These are phyloP conservation scores for Corythaeola cristata DNA, from an alignment of 2,113 vertebrate genomes.

Conservation along the genomic window DNA sequence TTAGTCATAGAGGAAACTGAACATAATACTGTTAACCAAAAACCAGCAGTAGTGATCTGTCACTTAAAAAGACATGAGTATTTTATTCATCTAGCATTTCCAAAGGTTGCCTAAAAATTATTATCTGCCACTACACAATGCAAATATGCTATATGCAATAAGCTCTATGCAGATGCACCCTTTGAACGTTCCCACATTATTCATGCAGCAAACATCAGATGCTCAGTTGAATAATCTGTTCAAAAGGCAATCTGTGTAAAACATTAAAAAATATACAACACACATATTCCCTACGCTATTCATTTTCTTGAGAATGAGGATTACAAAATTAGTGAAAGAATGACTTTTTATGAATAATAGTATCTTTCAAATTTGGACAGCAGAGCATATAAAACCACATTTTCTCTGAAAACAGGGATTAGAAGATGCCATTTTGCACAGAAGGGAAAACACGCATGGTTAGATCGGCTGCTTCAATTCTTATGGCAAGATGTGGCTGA, in stretches of 20 bases:
- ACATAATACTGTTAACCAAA: neutral
- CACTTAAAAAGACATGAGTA: neutral
- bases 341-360: neutral
- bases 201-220: neutral
- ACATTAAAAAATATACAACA: neutral
- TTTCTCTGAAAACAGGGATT: neutral
- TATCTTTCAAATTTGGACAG: neutral
- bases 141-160: neutral
- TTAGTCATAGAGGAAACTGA: conserved; percentile 48
- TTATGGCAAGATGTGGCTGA: neutral
- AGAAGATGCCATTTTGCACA: neutral
- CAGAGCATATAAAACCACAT: neutral
- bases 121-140: neutral
- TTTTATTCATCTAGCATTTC: neutral
- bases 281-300: neutral
- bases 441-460: neutral
- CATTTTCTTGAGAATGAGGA: neutral
- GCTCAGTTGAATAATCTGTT: neutral
- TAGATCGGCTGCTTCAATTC: neutral
- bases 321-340: neutral
- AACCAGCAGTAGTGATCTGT: neutral
- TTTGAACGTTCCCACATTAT: neutral
- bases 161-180: neutral
- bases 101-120: neutral
- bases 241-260: neutral